Conservation (phyloP, 2,888 invertebrate genomes). For the Agonum fuliginosum region DNA sequence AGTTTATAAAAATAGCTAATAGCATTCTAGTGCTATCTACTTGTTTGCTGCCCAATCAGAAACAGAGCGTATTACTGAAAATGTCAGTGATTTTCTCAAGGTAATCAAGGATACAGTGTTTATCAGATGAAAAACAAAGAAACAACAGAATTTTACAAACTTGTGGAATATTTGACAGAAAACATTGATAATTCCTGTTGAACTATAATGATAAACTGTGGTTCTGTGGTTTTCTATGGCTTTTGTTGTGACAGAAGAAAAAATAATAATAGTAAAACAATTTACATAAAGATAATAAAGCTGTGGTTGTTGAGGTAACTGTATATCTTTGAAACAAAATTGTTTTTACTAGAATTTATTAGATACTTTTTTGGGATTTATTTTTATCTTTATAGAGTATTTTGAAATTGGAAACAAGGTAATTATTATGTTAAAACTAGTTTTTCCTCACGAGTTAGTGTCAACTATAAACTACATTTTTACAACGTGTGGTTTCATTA, state of each 20-base stretch:
- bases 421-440: constrained; percentile 28
- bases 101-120: constrained; percentile 28
- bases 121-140: constrained; percentile 30
- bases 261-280: not conserved
- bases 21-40: constrained; percentile 5
- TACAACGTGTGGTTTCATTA: constrained; percentile 22
- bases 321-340: not conserved
- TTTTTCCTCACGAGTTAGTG: constrained; percentile 23
- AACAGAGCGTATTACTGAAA: constrained; percentile 3
- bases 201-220: not conserved
- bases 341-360: constrained; percentile 3
- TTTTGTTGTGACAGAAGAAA: not conserved
- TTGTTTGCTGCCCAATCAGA: constrained; percentile 30
- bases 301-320: not conserved
- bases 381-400: constrained; percentile 16
- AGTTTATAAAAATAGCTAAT: constrained; percentile 34
- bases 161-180: constrained; percentile 2
- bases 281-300: not conserved
- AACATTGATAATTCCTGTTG: not conserved
- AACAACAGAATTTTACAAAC: not conserved
- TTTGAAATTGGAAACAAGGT: constrained; percentile 24
- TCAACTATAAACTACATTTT: constrained; percentile 35
- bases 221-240: not conserved
- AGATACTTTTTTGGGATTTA: not conserved
- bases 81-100: constrained; percentile 35